Percentiles rank a stretch among this genome's conserved stretches.
These are phyloP conservation scores for Zosterops pallidus DNA, from an alignment of 2,113 vertebrate species.

Conservation along the genomic window DNA sequence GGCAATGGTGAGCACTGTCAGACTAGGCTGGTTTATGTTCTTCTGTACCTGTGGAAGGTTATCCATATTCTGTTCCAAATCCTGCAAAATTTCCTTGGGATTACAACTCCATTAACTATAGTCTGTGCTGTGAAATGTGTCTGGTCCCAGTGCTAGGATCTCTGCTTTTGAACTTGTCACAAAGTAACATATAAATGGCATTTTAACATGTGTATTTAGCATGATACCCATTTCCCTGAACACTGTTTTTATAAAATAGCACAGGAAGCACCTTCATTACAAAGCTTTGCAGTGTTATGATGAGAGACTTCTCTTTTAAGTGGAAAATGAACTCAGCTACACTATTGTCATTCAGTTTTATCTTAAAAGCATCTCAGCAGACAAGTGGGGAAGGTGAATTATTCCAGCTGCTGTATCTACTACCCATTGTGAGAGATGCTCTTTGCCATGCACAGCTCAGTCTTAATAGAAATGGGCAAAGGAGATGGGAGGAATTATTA, in stretches of 20 bases:
- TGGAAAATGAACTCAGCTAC: conserved; percentile 7
- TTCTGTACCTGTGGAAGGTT: neutral
- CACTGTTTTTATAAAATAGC: neutral
- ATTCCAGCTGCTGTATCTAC: neutral
- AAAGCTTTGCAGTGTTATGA: neutral
- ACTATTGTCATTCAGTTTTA: neutral
- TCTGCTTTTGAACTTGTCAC: neutral
- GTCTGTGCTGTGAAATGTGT: neutral
- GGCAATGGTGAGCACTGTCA: neutral
- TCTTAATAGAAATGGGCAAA: neutral
- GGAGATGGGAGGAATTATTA: neutral
- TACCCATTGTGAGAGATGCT: neutral
- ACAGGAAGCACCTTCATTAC: neutral
- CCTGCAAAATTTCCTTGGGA: neutral
- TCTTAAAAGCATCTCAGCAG: conserved; percentile 32
- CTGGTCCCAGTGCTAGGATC: neutral
- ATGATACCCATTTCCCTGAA: neutral
- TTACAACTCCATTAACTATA: neutral
- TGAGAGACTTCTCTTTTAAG: conserved; percentile 5
- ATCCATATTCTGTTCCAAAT: neutral
- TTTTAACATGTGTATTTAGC: neutral
- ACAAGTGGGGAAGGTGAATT: neutral
- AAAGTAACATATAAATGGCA: neutral
- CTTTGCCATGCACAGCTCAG: neutral
- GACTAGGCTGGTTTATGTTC: neutral